Evolutionary conservation across 2,888 invertebrate species (phyloP), one percentile per base, ranked within the genome.

Genomic region (Drosophila putrida): DNA sequence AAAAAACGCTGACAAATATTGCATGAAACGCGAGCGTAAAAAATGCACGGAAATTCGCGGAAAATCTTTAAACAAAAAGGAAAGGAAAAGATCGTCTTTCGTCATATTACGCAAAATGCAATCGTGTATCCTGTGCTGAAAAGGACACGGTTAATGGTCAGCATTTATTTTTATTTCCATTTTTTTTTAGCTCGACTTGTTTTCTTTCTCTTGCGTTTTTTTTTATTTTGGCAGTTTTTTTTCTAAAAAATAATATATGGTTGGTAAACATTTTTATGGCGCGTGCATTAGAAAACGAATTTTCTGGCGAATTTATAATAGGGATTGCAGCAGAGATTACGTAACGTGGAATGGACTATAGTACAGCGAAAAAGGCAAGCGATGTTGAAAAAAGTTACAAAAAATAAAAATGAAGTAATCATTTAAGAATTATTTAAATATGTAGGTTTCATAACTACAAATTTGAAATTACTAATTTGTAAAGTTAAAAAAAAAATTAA

Each of bases 81-180:
- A 31, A 44, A 13, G 31, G 36, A 43, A 43, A 47, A 25, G 36
- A 53, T 58, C 46, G 46, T n/a, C 27, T 15, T 31, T 25, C 46
- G 53, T 38, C 31, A 50, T 47, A 63, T 82, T 80, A 73, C 78
- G 83, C 61, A 78, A 83, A 80, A 75, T 39, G 79, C 70, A 75
- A 66, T 67, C 78, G 80, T 36, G 46, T 57, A 53, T 44, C 46
- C 46, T 54, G 38, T 15, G 49, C 58, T 54, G 61, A 71, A 71
- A 74, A 67, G 64, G 78, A 68, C 31, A 64, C 44, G 25, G 28
- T 43, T 57, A 63, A 63, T 43, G 57, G 46, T 58, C 47, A 38
- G 20, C 54, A 57, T 61, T 66, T 53, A 20, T 58, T 15, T 44
- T 20, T 47, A 27, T 58, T 35, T 13, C 4, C 38, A 43, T 31